Evolutionary conservation across 2,888 invertebrate genomes (phyloP).

Genomic region (Bellardia pandia): DNA sequence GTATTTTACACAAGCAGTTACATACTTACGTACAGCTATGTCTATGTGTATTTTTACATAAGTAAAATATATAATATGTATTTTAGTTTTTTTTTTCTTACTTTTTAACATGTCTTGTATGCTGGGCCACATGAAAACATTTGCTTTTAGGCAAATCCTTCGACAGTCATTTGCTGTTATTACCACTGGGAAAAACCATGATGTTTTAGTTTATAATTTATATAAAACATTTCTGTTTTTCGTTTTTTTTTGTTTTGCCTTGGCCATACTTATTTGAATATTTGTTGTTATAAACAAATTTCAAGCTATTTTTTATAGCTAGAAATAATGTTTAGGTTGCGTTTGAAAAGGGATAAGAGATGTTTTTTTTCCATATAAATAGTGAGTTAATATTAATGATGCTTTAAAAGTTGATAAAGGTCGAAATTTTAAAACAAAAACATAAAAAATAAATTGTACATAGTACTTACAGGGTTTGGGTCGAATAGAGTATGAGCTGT

Average conservation of each 20-base stretch:
- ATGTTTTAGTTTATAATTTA: conserved; percentile 17
- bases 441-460: not conserved
- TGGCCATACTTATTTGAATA: conserved; percentile 8
- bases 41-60: not conserved
- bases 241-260: not conserved
- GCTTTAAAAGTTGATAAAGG: conserved; percentile 46
- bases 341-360: conserved; percentile 38
- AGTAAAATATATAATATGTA: not conserved
- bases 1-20: conserved; percentile 3
- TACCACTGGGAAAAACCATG: conserved; percentile 25
- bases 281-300: conserved; percentile 19
- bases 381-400: conserved; percentile 50
- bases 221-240: not conserved
- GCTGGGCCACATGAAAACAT: not conserved
- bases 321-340: not conserved
- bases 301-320: not conserved
- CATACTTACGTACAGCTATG: not conserved
- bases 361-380: not conserved
- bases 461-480: not conserved
- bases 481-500: not conserved
- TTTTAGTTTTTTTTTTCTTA: not conserved
- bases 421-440: not conserved
- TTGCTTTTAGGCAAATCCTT: conserved; percentile 20
- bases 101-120: not conserved
- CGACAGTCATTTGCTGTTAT: conserved; percentile 32